These are phyloP conservation scores for Lasioglossum morio DNA, from an alignment of 2,888 invertebrate genomes.

Conservation along the genomic window DNA sequence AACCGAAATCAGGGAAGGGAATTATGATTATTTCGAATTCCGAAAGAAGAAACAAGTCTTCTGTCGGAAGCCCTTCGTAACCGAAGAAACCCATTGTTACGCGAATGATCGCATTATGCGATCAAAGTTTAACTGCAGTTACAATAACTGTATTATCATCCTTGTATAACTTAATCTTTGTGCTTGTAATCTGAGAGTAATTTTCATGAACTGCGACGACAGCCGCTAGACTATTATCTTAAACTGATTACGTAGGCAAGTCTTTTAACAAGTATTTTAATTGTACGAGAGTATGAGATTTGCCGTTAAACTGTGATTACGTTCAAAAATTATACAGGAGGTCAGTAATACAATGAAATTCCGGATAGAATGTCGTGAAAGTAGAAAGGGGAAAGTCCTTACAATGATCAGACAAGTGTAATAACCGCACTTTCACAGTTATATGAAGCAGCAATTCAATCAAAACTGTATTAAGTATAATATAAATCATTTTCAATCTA, in stretches of 20 bases:
- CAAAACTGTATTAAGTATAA: too few relatives aligned
- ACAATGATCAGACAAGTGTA: neutral
- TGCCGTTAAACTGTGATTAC: neutral
- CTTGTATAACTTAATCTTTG: neutral
- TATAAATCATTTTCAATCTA: too few relatives aligned
- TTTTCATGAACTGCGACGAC: neutral
- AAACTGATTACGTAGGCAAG: neutral
- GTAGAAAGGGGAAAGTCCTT: neutral
- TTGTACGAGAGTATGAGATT: neutral
- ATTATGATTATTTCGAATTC: neutral
- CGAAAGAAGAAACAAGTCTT: neutral
- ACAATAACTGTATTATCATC: neutral
- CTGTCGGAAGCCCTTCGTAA: neutral
- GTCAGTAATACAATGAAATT: neutral
- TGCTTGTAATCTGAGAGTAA: neutral
- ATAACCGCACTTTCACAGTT: neutral
- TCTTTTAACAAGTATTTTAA: neutral
- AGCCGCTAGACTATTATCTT: neutral
- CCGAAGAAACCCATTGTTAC: neutral
- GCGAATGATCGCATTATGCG: neutral
- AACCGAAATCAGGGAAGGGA: neutral
- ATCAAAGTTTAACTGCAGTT: constrained; percentile 18
- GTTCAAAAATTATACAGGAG: neutral
- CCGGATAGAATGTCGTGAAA: neutral
- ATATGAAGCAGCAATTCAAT: neutral